A percentile compares a stretch with the other conserved stretches of the same genome.
phyloP scores from a whole-genome alignment of 2,888 invertebrate genomes.

The Lasioglossum morio region DNA sequence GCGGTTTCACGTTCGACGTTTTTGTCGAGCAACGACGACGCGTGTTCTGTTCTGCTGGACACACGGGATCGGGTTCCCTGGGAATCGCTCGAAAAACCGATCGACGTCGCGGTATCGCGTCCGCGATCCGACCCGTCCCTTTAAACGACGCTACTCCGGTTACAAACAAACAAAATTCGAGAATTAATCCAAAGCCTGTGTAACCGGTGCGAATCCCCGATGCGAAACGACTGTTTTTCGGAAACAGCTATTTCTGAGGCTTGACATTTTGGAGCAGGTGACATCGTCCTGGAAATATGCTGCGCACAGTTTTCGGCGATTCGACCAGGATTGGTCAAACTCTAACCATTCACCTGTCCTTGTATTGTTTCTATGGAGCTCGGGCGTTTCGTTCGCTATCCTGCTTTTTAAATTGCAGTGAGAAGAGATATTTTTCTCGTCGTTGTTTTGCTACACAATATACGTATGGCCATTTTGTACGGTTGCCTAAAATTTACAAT shows the following conservation, averaged over 20 bases:
- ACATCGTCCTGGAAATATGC: not conserved
- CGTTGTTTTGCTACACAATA: too few species aligned
- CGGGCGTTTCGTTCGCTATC: not conserved
- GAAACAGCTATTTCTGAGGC: not conserved
- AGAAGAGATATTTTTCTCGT: not conserved
- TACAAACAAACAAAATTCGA: not conserved
- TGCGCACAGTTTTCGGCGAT: not conserved
- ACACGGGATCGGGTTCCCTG: conserved; percentile 41
- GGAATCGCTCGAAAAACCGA: conserved; percentile 47
- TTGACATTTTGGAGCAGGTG: not conserved
- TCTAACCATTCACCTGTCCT: not conserved
- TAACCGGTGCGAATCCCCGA: not conserved
- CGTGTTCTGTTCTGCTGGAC: conserved; percentile 16
- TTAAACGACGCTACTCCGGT: not conserved
- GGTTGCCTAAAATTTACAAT: too few species aligned
- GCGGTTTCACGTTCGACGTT: conserved; percentile 51
- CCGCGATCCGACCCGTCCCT: conserved; percentile 17
- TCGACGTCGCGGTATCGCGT: conserved; percentile 14
- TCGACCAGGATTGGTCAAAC: not conserved
- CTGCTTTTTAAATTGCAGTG: not conserved
- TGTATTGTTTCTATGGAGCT: not conserved
- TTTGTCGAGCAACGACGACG: conserved; percentile 43
- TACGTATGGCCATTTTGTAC: too few species aligned
- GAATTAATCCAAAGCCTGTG: not conserved
- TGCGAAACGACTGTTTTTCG: not conserved